Evolutionary conservation across 2,888 invertebrate species (phyloP).

Genomic region (Nymphalis c-album): DNA sequence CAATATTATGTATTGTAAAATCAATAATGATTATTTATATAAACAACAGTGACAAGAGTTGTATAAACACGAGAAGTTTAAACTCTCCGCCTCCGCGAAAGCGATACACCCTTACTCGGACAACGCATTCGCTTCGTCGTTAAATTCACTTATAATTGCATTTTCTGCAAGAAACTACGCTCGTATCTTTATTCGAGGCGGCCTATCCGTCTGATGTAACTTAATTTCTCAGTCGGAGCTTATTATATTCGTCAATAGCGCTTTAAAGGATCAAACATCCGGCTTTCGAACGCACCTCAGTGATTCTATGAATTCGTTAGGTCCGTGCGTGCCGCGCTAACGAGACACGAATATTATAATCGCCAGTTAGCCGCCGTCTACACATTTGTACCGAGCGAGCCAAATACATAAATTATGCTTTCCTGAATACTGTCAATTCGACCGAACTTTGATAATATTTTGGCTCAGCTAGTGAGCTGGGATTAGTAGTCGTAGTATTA

Average conservation of each 20-base stretch:
- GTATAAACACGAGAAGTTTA: too few relatives aligned
- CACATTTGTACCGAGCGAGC: slow-evolving; percentile 3
- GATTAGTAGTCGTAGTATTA: background rate
- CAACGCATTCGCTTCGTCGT: too few relatives aligned
- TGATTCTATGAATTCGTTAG: slow-evolving; percentile 27
- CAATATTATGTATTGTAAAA: too few relatives aligned
- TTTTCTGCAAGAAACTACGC: too few relatives aligned
- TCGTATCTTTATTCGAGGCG: too few relatives aligned
- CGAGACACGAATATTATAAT: slow-evolving; percentile 46
- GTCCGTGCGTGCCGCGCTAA: slow-evolving; percentile 31
- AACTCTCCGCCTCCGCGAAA: too few relatives aligned
- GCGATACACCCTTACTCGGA: too few relatives aligned
- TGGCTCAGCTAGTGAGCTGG: background rate
- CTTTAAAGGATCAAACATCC: slow-evolving; percentile 10
- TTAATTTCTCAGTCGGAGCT: background rate
- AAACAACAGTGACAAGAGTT: too few relatives aligned
- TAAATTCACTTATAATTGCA: too few relatives aligned
- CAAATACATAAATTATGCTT: slow-evolving; percentile 30
- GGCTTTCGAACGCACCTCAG: slow-evolving; percentile 13
- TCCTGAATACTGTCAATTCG: slow-evolving; percentile 16
- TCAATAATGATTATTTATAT: too few relatives aligned
- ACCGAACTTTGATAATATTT: background rate
- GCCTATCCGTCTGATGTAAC: too few relatives aligned
- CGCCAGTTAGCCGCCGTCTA: slow-evolving; percentile 20
- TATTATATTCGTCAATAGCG: background rate